Percentiles rank a stretch among this genome's conserved stretches.
These are phyloP conservation scores for Tetramorium simillimum DNA, from an alignment of 1,140 invertebrate species.

Conservation along the genomic window DNA sequence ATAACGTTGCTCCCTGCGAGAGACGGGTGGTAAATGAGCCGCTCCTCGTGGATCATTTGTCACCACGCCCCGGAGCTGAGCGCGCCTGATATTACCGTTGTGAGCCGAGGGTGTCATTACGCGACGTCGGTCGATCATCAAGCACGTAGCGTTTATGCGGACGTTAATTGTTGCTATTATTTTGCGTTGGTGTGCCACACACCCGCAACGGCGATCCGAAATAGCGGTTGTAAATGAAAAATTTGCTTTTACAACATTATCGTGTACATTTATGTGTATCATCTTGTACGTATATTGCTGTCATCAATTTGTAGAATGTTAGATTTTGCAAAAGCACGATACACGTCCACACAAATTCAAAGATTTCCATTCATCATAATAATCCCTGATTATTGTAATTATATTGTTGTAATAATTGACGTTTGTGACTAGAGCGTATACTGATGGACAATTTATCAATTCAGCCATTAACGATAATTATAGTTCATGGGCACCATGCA, in stretches of 20 bases:
- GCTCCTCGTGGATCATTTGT: constrained; percentile 48
- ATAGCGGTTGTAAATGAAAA: constrained; percentile 2
- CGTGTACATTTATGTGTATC: not conserved
- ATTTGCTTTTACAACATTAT: not conserved
- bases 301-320: not conserved
- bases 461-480: constrained; percentile 28
- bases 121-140: constrained; percentile 52
- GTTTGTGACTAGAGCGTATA: not conserved
- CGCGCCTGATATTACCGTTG: constrained; percentile 47
- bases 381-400: constrained; percentile 26
- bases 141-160: constrained; percentile 36
- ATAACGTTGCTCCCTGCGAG: constrained; percentile 42
- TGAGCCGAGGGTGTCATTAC: constrained; percentile 55
- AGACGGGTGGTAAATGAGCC: constrained; percentile 45
- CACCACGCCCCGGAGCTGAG: constrained; percentile 33
- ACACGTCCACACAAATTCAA: not conserved
- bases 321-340: not conserved
- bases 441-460: constrained; percentile 47
- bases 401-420: constrained; percentile 22
- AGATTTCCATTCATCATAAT: constrained; percentile 18
- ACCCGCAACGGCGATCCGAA: not conserved
- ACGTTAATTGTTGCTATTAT: constrained; percentile 58
- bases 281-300: not conserved
- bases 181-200: not conserved
- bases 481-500: not conserved